These are phyloP conservation scores for Turnix velox DNA, from an alignment of 2,113 vertebrate species.

Conservation along the genomic window DNA sequence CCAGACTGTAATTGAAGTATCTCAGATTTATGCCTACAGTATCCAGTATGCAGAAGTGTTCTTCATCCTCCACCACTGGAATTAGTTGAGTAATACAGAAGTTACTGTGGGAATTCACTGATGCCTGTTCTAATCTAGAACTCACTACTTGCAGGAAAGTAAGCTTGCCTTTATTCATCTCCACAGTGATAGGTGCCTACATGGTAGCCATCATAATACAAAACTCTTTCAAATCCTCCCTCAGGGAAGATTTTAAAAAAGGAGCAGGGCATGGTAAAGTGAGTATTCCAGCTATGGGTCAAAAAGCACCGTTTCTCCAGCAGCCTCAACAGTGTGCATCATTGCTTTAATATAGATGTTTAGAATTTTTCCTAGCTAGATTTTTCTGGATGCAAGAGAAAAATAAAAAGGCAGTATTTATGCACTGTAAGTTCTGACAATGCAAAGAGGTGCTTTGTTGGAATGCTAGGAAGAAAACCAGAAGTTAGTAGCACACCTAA, in stretches of 20 bases:
- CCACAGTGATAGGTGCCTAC: slow-evolving; percentile 19
- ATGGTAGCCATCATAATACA: slow-evolving; percentile 39
- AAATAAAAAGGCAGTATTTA: not conserved
- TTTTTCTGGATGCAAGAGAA: slow-evolving; percentile 12
- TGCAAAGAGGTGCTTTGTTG: not conserved
- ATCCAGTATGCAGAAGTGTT: not conserved
- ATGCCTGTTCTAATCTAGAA: not conserved
- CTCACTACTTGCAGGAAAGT: not conserved
- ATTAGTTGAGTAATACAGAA: not conserved
- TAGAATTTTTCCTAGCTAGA: not conserved
- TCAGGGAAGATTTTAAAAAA: slow-evolving; percentile 63
- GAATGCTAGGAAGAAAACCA: not conserved
- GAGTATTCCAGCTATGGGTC: slow-evolving; percentile 52
- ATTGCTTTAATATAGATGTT: slow-evolving; percentile 47
- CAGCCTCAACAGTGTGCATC: slow-evolving; percentile 23
- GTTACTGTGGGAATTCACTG: not conserved
- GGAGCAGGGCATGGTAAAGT: slow-evolving; percentile 6
- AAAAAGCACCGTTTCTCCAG: slow-evolving; percentile 56
- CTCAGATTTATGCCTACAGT: not conserved
- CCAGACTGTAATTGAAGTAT: not conserved
- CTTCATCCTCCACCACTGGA: not conserved
- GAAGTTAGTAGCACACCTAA: not conserved
- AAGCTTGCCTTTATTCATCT: slow-evolving; percentile 34
- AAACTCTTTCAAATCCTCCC: slow-evolving; percentile 66
- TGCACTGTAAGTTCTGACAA: not conserved